phyloP scores from a whole-genome alignment of 2,888 invertebrate genomes.

The Laspeyria flexula region DNA sequence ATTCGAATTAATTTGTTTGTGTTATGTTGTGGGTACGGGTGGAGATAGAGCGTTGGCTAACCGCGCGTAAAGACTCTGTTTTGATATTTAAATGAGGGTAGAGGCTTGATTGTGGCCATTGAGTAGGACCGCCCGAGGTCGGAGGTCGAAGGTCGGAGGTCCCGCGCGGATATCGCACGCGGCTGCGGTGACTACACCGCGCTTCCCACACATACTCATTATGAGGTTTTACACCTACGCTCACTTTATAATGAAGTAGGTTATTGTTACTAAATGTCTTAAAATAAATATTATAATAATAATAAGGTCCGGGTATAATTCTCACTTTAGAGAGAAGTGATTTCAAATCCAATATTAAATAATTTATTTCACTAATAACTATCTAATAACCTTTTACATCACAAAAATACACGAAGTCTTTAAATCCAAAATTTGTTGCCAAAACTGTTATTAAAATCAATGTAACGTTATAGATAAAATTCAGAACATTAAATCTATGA shows the following conservation, averaged over 20 bases:
- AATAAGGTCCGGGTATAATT: too few relatives aligned
- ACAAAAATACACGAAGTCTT: too few relatives aligned
- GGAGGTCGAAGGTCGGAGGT: slow-evolving; percentile 42
- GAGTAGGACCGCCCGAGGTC: slow-evolving; percentile 54
- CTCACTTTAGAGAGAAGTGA: too few relatives aligned
- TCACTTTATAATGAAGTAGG: background rate
- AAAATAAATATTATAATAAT: too few relatives aligned
- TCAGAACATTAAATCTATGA: slow-evolving; percentile 61
- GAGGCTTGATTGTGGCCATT: slow-evolving; percentile 74
- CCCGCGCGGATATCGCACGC: slow-evolving; percentile 8
- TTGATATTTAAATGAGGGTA: slow-evolving; percentile 85
- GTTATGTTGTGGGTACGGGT: slow-evolving; percentile 75
- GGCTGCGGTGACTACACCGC: background rate
- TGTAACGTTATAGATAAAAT: too few relatives aligned
- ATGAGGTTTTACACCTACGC: background rate
- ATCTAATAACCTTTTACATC: too few relatives aligned
- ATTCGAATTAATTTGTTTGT: slow-evolving; percentile 86
- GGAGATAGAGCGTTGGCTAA: slow-evolving; percentile 60
- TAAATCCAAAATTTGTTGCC: too few relatives aligned
- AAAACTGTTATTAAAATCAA: too few relatives aligned
- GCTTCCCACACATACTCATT: slow-evolving; percentile 5
- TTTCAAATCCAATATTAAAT: too few relatives aligned
- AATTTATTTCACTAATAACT: too few relatives aligned
- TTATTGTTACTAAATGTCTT: too few relatives aligned
- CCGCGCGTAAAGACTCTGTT: slow-evolving; percentile 76